Evolutionary conservation across 2,797 vertebrate genomes (phyloP).

Genomic region (Decapterus maruadsi): DNA sequence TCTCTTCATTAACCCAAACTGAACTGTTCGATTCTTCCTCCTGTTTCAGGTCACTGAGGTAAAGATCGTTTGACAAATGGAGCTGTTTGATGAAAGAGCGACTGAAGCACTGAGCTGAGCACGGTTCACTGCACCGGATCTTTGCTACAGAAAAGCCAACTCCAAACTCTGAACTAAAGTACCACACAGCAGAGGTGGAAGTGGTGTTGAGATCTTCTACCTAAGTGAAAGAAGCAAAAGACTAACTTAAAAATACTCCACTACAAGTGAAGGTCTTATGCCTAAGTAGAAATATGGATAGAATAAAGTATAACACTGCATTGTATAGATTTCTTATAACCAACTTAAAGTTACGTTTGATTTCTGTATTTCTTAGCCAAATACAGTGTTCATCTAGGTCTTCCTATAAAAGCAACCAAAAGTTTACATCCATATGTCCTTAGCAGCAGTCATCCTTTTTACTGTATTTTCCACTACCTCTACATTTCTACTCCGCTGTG

Average conservation of each 20-base stretch:
- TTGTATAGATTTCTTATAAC: neutral
- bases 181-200: neutral
- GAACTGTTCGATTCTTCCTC: neutral
- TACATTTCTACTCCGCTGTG: neutral
- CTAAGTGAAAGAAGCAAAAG: neutral
- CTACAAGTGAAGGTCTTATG: neutral
- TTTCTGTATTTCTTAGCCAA: neutral
- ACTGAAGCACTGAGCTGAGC: slow-evolving; percentile 8
- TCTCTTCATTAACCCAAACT: neutral
- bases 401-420: neutral
- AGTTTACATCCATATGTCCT: neutral
- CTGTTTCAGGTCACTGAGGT: slow-evolving; percentile 34
- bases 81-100: slow-evolving; percentile 5
- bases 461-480: neutral
- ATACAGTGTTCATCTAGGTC: neutral
- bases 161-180: slow-evolving; percentile 16
- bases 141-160: neutral
- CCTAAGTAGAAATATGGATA: neutral
- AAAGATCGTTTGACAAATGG: slow-evolving; percentile 6
- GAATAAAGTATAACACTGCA: neutral
- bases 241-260: neutral
- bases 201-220: neutral
- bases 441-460: neutral
- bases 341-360: neutral
- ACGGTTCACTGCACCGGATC: slow-evolving; percentile 11